Conservation (phyloP, 2,113 vertebrate genomes). For the Megaptera novaeangliae region DNA sequence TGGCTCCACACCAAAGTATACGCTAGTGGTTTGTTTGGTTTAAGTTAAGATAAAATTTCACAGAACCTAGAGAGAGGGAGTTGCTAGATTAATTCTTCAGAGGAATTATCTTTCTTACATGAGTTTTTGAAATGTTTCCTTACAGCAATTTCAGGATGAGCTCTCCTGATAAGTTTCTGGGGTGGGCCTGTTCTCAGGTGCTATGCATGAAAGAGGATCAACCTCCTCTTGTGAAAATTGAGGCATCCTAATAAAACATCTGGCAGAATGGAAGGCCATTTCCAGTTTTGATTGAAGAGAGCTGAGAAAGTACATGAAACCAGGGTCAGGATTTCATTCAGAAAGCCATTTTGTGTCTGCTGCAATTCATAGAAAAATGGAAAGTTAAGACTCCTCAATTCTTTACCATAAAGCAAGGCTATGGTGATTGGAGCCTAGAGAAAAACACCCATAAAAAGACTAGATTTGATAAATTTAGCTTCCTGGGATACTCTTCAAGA, state of each 20-base stretch:
- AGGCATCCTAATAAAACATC: not conserved
- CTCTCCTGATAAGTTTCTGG: not conserved
- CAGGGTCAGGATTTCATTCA: not conserved
- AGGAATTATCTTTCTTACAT: not conserved
- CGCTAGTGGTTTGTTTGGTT: not conserved
- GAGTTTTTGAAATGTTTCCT: not conserved
- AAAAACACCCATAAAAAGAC: not conserved
- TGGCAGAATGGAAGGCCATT: not conserved
- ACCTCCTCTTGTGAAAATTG: not conserved
- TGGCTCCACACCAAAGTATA: not conserved
- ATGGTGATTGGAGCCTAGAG: not conserved
- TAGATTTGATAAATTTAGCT: not conserved
- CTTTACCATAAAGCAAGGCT: not conserved
- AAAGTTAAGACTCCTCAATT: not conserved
- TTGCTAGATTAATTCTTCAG: not conserved
- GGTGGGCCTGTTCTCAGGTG: not conserved
- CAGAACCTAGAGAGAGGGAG: not conserved
- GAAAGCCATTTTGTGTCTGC: not conserved
- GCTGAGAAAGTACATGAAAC: not conserved
- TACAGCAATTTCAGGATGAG: not conserved
- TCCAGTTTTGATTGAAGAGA: not conserved
- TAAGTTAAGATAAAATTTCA: conserved; percentile 26
- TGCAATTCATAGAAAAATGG: not conserved
- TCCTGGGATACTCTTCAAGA: not conserved
- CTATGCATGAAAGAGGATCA: not conserved